Base-by-base conservation (phyloP, 2,888 invertebrate genomes). In the Patella caerulea region DNA sequence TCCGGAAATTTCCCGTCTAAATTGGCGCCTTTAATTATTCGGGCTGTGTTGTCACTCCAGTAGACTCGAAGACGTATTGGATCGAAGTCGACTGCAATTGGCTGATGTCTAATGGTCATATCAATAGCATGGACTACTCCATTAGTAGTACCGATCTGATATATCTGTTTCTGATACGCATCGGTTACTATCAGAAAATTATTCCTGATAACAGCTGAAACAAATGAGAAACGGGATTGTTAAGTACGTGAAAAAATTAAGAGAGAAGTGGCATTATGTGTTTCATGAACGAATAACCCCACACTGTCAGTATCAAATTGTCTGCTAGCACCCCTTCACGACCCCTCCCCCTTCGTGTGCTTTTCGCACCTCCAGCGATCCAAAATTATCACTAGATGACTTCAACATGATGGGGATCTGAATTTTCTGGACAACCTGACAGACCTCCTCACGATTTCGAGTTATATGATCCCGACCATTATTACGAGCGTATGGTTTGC, bases 1-100 rank as follows among this genome's bases (percentile, higher is more conserved):
- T 79, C 73, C 56, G 86, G 82, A 0, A 82, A 73, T 29, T 79
- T 79, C 1, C 88, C 89, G 70, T 88, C 83, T 9, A 90, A 75
- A 15, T 78, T 79, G 7, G 86, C 82, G n/a, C 84, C 80, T 78
- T 88, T 86, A 54, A 91, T 87, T 14, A 85, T 79, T 45, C 85
- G 83, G 17, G 80, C 84, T 17, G 83, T 94, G 9, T 96, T 94
- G 90, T 97, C 97, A 0, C 95, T 95, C 90, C 95, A 96, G 90
- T 94, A 96, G 53, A 97, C 93, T 70, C 94, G 91, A 82, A 95
- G 94, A 75, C 94, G 93, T 72, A 94, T 94, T 93, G 95, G 96
- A 87, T 97, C 96, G 89, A 94, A 97, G 88, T 96, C 97, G 0
- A 97, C 94, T 0, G 96, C 96, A 12, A 96, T 95, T 0, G 95